Evolutionary conservation across 2,113 vertebrate species (phyloP).

Genomic region (Porphyrio hochstetteri): DNA sequence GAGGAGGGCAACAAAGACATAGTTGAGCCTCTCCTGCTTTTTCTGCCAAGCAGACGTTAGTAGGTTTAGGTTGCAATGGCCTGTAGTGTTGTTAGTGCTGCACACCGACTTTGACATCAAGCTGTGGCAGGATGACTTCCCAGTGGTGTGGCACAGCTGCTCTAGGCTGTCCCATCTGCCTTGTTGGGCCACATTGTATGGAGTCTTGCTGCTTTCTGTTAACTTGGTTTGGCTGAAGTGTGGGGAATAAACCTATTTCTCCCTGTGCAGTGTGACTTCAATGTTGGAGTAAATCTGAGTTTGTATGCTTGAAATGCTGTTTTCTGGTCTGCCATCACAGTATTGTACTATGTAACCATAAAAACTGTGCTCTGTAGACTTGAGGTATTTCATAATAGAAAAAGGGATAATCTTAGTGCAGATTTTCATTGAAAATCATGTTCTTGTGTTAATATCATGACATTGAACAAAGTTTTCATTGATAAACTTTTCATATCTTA

Average conservation of each 20-base stretch:
- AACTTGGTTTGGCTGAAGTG: neutral
- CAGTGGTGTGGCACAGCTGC: neutral
- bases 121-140: neutral
- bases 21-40: neutral
- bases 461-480: neutral
- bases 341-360: neutral
- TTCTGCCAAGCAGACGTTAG: neutral
- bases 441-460: neutral
- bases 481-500: neutral
- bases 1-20: neutral
- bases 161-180: neutral
- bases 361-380: neutral
- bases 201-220: neutral
- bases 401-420: neutral
- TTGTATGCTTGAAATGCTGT: neutral
- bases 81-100: neutral
- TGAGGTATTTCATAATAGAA: neutral
- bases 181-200: neutral
- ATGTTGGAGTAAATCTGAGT: neutral
- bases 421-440: neutral
- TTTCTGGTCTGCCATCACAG: neutral
- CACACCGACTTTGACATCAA: neutral
- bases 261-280: neutral
- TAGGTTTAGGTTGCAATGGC: neutral
- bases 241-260: neutral